These are phyloP conservation scores for Seira sanloemensis DNA, from an alignment of 2,888 invertebrate genomes.

Conservation along the genomic window DNA sequence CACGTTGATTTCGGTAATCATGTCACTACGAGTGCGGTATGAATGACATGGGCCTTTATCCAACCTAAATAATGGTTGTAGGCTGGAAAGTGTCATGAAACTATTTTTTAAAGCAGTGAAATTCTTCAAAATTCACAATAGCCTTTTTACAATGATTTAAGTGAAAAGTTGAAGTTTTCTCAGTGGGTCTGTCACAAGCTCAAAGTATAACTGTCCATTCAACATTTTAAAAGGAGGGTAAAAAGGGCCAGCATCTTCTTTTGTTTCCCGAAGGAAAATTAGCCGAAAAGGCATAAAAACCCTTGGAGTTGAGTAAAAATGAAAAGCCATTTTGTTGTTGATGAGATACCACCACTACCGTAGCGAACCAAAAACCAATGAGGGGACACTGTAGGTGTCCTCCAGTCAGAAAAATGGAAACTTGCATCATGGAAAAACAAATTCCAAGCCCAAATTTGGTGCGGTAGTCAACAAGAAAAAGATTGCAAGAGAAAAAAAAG, in stretches of 20 bases:
- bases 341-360: background rate
- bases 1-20: background rate
- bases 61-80: too few species aligned
- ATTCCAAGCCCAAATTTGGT: conserved; percentile 46
- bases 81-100: conserved; percentile 30
- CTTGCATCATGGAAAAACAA: conserved; percentile 23
- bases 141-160: background rate
- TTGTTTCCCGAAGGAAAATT: background rate
- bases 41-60: too few species aligned
- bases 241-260: too few species aligned
- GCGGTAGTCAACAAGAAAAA: conserved; percentile 31
- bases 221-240: background rate
- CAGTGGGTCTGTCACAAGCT: conserved; percentile 6
- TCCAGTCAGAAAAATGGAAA: conserved; percentile 6
- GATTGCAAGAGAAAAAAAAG: background rate
- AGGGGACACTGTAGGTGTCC: conserved; percentile 41
- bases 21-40: too few species aligned
- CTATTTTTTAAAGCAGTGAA: conserved; percentile 22
- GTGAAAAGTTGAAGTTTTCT: background rate
- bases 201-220: conserved; percentile 6
- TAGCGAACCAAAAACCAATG: background rate
- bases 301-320: background rate
- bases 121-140: conserved; percentile 8
- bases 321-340: conserved; percentile 25
- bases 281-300: background rate